Percentiles rank a stretch among this genome's conserved stretches.
Conservation (phyloP, 2,888 invertebrate species). For the Melinopterus prodromus region DNA sequence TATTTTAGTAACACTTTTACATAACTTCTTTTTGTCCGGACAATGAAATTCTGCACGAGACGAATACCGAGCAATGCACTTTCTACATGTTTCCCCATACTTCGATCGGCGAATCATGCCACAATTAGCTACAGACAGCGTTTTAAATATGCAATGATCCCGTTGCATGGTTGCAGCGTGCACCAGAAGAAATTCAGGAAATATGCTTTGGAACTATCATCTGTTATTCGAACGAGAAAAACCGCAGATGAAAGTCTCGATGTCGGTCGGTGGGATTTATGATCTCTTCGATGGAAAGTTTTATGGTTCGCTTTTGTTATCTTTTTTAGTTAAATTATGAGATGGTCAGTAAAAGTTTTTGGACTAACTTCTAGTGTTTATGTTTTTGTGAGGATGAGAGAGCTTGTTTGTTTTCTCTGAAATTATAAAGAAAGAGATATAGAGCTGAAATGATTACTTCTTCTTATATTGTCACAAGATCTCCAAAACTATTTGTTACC, state of each 20-base stretch:
- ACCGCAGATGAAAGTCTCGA: background rate
- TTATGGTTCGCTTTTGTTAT: background rate
- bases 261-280: background rate
- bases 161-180: background rate
- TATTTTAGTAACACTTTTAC: background rate
- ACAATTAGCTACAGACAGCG: background rate
- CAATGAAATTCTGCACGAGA: constrained; percentile 4
- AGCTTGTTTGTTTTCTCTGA: too few relatives aligned
- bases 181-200: background rate
- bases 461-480: too few relatives aligned
- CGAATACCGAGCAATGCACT: background rate
- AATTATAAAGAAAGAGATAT: too few relatives aligned
- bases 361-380: too few relatives aligned
- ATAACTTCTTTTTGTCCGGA: background rate
- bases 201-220: background rate
- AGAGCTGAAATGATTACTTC: too few relatives aligned
- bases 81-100: background rate
- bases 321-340: background rate
- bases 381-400: too few relatives aligned
- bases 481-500: too few relatives aligned
- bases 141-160: background rate
- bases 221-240: constrained; percentile 4
- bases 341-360: background rate
- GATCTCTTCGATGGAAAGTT: background rate
- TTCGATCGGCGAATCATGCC: background rate